Conservation (phyloP, 2,113 vertebrate species). For the Corythornis cristatus region DNA sequence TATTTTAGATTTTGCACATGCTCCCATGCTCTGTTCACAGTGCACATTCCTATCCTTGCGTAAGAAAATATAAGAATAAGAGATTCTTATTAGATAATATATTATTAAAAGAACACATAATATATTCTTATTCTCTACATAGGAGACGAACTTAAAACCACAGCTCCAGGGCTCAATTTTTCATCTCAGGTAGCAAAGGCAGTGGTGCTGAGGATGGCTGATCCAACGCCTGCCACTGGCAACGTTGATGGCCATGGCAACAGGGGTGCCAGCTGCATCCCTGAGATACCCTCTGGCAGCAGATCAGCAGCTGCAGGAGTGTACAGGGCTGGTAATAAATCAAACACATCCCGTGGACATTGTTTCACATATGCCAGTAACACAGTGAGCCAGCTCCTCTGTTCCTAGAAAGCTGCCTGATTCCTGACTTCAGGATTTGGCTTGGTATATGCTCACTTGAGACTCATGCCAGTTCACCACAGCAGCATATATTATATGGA, state of each 20-base stretch:
- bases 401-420: neutral
- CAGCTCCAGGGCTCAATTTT: neutral
- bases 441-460: neutral
- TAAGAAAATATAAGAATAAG: neutral
- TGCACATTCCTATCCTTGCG: neutral
- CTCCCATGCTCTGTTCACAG: fast-evolving
- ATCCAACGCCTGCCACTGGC: neutral
- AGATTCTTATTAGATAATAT: neutral
- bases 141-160: neutral
- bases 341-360: conserved; percentile 32
- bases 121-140: neutral
- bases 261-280: conserved; percentile 50
- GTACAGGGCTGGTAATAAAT: conserved; percentile 53
- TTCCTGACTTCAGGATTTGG: neutral
- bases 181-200: neutral
- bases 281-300: conserved; percentile 34
- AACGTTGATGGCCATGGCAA: neutral
- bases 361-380: conserved; percentile 1
- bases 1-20: neutral
- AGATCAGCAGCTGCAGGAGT: conserved; percentile 41
- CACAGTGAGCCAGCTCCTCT: neutral
- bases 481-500: neutral
- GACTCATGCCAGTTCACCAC: neutral
- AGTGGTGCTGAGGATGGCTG: neutral
- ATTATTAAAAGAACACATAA: neutral